Evolutionary conservation across 2,888 invertebrate species (phyloP), one percentile per base, ranked within the genome.

Genomic region (Drosophila kokeensis): DNA sequence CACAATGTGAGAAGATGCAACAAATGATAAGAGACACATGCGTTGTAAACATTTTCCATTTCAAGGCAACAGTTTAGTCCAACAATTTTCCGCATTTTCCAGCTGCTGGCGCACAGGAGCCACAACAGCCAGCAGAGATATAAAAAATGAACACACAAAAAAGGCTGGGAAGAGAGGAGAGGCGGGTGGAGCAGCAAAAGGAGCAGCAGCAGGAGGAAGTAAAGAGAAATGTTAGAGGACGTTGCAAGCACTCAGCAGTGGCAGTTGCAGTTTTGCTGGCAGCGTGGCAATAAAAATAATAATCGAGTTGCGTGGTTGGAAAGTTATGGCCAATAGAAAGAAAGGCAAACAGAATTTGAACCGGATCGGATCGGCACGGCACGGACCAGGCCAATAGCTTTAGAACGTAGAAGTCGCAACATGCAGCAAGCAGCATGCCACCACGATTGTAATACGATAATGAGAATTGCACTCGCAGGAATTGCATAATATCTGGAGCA

Each of bases 231-330:
- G 50, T 15, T 36, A 38, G 53, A 61, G 63, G 71, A 58, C 66
- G 11, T 32, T 38, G 53, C 36, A 49, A 54, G 32, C 32, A 32
- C 15, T 45, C 4, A n/a, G n/a, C 40, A 40, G 38, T 18, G 18
- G 38, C 38, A 38, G 38, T 18, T 40, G n/a, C 40, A 38, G 18
- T 38, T 40, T 40, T 42, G 49, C 59, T 55, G 62, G 54, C 57
- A 53, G 63, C 60, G 32, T 45, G 52, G 52, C 81, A 78, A 78
- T 81, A 82, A 89, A 76, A 89, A 76, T 89, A 89, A 83, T 89
- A 89, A 87, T 87, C 89, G 73, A 84, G 69, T 73, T 83, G 83
- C 83, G 83, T 83, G 83, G 89, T 79, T 82, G 83, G 87, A 88
- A 88, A 88, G 89, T 83, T 88, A 83, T 83, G 75, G 81, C 89